Evolutionary conservation across 2,888 invertebrate genomes (phyloP).

Genomic region (Leptopilina drosophilae): DNA sequence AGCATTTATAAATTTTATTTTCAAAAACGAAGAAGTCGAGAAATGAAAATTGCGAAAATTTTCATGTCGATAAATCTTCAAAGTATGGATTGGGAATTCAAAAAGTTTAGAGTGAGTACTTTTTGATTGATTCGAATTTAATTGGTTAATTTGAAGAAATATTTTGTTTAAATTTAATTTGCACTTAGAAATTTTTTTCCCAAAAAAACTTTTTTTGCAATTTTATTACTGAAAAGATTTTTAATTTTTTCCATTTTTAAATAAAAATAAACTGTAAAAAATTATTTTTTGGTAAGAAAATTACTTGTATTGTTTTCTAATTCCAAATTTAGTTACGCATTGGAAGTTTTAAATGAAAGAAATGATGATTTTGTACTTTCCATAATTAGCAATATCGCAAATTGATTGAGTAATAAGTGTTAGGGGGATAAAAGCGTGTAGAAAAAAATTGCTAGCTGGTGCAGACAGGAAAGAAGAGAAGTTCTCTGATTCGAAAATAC

Average conservation of each 20-base stretch:
- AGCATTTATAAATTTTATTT: not conserved
- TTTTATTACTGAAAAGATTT: too few species aligned
- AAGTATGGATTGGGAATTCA: not conserved
- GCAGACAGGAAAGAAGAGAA: constrained; percentile 38
- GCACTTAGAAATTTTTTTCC: not conserved
- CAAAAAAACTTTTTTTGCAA: too few species aligned
- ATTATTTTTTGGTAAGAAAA: too few species aligned
- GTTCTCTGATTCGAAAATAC: constrained; percentile 40
- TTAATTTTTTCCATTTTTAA: too few species aligned
- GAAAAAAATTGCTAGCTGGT: constrained; percentile 4
- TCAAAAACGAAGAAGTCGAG: not conserved
- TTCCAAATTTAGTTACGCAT: too few species aligned
- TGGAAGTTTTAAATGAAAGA: too few species aligned
- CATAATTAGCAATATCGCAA: constrained; percentile 27
- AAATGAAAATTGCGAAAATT: not conserved
- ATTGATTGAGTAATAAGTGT: constrained; percentile 14
- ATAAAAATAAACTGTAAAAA: too few species aligned
- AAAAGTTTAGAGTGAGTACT: not conserved
- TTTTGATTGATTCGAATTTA: not conserved
- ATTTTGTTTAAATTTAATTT: not conserved
- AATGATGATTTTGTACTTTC: not conserved
- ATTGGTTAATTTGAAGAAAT: not conserved
- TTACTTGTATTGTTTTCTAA: too few species aligned
- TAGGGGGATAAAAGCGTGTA: constrained; percentile 20
- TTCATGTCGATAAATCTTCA: not conserved